A percentile compares a stretch with the other conserved stretches of the same genome.
Evolutionary conservation across 1,140 invertebrate genomes (phyloP).

Genomic region (Bombus huntii): DNA sequence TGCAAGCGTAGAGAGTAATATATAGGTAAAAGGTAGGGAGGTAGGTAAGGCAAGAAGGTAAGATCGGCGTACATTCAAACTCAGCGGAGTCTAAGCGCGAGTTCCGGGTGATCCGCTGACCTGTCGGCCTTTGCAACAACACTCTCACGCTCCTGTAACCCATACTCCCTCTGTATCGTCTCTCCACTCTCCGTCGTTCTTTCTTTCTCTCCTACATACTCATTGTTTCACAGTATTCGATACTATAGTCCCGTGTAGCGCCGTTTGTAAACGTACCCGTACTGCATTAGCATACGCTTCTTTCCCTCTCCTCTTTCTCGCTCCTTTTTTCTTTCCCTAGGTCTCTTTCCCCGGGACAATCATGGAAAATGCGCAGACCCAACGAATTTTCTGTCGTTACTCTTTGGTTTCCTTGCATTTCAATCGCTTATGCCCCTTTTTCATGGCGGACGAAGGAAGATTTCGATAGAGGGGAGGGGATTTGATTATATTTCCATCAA

Average conservation of each 20-base stretch:
- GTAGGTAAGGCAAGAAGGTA: slow-evolving; percentile 73
- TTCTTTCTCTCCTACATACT: slow-evolving; percentile 62
- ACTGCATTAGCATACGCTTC: slow-evolving; percentile 67
- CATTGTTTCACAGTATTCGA: slow-evolving; percentile 64
- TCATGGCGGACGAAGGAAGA: neutral
- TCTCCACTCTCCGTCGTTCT: slow-evolving; percentile 67
- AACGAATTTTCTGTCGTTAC: slow-evolving; percentile 5
- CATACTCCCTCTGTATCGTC: slow-evolving; percentile 81
- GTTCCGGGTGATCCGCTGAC: slow-evolving; percentile 83
- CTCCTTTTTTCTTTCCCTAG: slow-evolving; percentile 65
- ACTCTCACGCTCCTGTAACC: slow-evolving; percentile 84
- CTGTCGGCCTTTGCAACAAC: slow-evolving; percentile 83
- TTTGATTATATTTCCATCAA: neutral
- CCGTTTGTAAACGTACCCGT: slow-evolving; percentile 68
- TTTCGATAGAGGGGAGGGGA: neutral
- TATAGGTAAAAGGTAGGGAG: slow-evolving; percentile 58
- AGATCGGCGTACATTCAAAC: slow-evolving; percentile 78
- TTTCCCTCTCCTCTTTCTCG: slow-evolving; percentile 66
- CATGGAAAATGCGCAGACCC: neutral
- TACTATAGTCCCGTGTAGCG: slow-evolving; percentile 68
- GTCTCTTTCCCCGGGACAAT: slow-evolving; percentile 51
- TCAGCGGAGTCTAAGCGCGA: slow-evolving; percentile 81
- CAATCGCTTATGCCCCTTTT: neutral
- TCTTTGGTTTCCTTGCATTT: neutral
- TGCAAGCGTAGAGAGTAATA: slow-evolving; percentile 55